Percentiles rank a stretch among this genome's conserved stretches.
These are phyloP conservation scores for Drosophila setosimentum DNA, from an alignment of 2,888 invertebrate genomes.

Conservation along the genomic window DNA sequence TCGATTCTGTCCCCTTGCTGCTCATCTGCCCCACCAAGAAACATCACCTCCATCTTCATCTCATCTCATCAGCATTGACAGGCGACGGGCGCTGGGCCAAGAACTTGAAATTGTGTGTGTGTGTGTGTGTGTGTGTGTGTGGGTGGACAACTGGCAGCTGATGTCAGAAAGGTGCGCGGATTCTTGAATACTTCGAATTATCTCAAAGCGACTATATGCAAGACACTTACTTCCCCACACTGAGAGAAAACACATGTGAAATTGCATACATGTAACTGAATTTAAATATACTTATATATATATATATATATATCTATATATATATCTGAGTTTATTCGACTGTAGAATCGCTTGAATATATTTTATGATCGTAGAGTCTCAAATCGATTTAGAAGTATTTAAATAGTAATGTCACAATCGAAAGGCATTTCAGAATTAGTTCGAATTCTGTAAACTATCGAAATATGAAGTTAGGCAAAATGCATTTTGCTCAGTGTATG, in stretches of 20 bases:
- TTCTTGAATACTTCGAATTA: slow-evolving; percentile 34
- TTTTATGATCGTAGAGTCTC: background rate
- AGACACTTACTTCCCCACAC: slow-evolving; percentile 24
- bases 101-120: slow-evolving; percentile 69
- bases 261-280: too few relatives aligned
- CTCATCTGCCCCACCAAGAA: slow-evolving; percentile 15
- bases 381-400: background rate
- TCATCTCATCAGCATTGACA: slow-evolving; percentile 57
- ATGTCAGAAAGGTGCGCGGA: slow-evolving; percentile 37
- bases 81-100: slow-evolving; percentile 76
- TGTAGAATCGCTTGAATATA: background rate
- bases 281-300: background rate
- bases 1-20: slow-evolving; percentile 17
- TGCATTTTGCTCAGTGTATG: slow-evolving; percentile 34
- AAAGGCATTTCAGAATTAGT: background rate
- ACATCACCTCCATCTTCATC: slow-evolving; percentile 23
- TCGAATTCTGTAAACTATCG: background rate
- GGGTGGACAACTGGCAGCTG: slow-evolving; percentile 39
- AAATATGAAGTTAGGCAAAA: too few relatives aligned
- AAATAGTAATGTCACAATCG: background rate
- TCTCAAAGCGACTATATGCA: slow-evolving; percentile 14
- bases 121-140: slow-evolving; percentile 6
- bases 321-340: background rate
- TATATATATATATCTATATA: background rate
- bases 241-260: slow-evolving; percentile 30